These are phyloP conservation scores for Leptopilina syphax DNA, from an alignment of 2,888 invertebrate genomes.

Conservation along the genomic window DNA sequence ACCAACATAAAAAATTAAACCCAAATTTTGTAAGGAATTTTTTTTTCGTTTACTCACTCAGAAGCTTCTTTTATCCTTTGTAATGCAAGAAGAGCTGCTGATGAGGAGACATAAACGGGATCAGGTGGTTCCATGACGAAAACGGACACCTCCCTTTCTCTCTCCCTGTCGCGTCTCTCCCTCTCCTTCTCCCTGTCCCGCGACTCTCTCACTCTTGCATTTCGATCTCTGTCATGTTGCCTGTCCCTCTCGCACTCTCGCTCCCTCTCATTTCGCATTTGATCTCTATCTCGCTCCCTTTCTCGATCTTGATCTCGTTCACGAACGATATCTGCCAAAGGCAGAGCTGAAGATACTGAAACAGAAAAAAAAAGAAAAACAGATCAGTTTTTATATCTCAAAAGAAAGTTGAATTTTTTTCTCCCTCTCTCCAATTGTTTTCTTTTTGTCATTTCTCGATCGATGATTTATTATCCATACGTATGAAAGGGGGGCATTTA, in stretches of 20 bases:
- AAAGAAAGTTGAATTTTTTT: slow-evolving; percentile 15
- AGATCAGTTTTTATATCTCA: too few relatives aligned
- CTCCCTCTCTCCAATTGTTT: background rate
- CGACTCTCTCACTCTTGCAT: slow-evolving; percentile 51
- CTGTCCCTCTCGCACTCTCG: slow-evolving; percentile 60
- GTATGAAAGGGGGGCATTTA: background rate
- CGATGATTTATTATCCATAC: background rate
- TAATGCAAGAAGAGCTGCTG: slow-evolving; percentile 78
- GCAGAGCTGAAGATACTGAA: slow-evolving; percentile 70
- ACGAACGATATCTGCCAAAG: slow-evolving; percentile 68
- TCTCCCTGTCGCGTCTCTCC: slow-evolving; percentile 59
- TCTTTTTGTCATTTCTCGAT: background rate
- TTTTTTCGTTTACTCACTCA: slow-evolving; percentile 74
- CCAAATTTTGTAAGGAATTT: too few relatives aligned
- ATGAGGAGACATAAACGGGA: slow-evolving; percentile 75
- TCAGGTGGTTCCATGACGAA: slow-evolving; percentile 74
- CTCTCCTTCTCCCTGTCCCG: slow-evolving; percentile 52
- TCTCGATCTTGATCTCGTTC: slow-evolving; percentile 65
- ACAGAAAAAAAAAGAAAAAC: slow-evolving; percentile 45
- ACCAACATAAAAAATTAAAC: too few relatives aligned
- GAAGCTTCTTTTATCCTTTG: slow-evolving; percentile 80
- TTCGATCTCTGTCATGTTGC: slow-evolving; percentile 51
- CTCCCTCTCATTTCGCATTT: slow-evolving; percentile 45
- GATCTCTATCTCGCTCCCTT: slow-evolving; percentile 60
- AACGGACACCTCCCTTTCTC: slow-evolving; percentile 69